Evolutionary conservation across 30 jellyfish, hydroid and myxozoan genomes (phyloP), one percentile per base, ranked within the genome.

Genomic region (Kudoa iwatai): DNA sequence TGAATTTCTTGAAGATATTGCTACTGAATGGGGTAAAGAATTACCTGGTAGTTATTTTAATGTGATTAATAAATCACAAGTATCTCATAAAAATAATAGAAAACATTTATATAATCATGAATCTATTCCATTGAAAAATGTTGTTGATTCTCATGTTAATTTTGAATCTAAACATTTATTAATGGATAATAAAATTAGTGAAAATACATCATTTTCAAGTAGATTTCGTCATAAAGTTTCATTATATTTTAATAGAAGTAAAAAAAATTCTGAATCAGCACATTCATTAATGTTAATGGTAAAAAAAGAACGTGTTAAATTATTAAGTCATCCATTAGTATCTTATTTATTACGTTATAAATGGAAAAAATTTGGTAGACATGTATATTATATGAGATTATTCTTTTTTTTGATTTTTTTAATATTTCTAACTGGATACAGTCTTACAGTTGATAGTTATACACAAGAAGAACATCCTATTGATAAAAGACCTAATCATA

Each of bases 261-360:
- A 18, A 16, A 14, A 11, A n/a, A 42, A 42, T 9, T 10, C 17
- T 9, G 20, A 38, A 7, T 38, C 20, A 17, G 13, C 13, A 10
- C 44, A n/a, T 42, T 22, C 47, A 9, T 32, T 30, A 17, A 9
- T 19, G 45, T 24, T 47, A 3, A 21, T 62, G 99, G 89, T 81
- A 7, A 55, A 58, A 49, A 81, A 65, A 42, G 83, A 65, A 42
- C 59, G 99, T 4, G 54, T 83, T 19, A 58, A 62, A 51, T 54
- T 81, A 34, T 62, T 81, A 2, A 53, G 77, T 10, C 99, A 81
- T 40, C 99, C 99, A 4, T 46, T 81, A 58, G 86, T 81, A 14
- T 51, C 89, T 19, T 65, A 79, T 42, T 51, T 81, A 20, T 54
- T 81, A 13, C 81, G 89, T 20, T 59, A 65, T 62, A 81, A 81